Base-by-base conservation (phyloP, 2,797 vertebrate genomes). In the Malurus splendens region DNA sequence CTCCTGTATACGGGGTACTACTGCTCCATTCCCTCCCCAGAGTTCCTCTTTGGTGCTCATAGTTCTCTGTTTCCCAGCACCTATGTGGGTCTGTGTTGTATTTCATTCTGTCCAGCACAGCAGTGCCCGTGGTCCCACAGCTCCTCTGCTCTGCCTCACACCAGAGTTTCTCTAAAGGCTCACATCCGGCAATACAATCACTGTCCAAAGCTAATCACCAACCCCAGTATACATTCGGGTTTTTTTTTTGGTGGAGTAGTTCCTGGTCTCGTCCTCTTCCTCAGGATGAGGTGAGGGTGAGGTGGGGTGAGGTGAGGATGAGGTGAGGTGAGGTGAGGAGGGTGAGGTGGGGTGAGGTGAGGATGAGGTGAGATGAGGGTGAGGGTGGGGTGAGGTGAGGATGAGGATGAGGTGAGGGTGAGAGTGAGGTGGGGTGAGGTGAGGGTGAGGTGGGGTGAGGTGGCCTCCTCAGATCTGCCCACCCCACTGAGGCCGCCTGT, bases 201-300 rank as follows among this genome's bases (percentile, higher is more conserved):
- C 32, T 12, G 13, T 8, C 30, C 5, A 12, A 41, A 36, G 18
- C 5, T 24, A 5, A 8, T 36, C n/a, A 2, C 10, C 14, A 67
- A 10, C 17, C 3, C 4, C 15, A 9, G 23, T 4, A 1, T 10
- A 7, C 3, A 0, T 38, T 60, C 1, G 36, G 36, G 36, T 11
- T 36, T 32, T 18, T 22, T 22, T 22, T 18, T 41, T 23, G 27
- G 17, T 19, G 22, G n/a, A 6, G 2, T 1, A 11, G 20, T 7
- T 54, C 18, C 7, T 25, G 24, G 3, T 28, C 7, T 73, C 1
- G 0, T 9, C 8, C 50, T 48, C 2, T 28, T 17, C 2, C 0
- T 10, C 36, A 36, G 36, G 36, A 12, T 36, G 36, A 36, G 36
- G 36, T 36, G 36, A 12, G 36, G 36, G 9, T 36, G 33, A 33